These are phyloP conservation scores for Oligia strigilis DNA, from an alignment of 2,888 invertebrate genomes.

Conservation along the genomic window DNA sequence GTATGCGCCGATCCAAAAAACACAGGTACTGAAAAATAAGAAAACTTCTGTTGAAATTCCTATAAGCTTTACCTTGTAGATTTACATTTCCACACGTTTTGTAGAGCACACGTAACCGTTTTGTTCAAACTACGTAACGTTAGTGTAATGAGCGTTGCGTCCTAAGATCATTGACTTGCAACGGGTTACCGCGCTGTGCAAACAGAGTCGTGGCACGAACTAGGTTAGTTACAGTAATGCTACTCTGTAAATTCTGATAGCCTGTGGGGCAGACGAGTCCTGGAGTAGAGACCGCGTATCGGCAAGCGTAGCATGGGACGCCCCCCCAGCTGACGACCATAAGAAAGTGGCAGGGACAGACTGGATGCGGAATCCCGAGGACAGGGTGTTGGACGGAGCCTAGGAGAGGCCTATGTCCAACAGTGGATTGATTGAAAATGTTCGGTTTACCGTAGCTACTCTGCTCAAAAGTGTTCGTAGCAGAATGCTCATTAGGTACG, in stretches of 20 bases:
- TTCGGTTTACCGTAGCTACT: not conserved
- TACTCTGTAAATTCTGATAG: not conserved
- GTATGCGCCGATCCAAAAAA: not conserved
- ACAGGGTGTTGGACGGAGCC: not conserved
- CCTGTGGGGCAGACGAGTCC: not conserved
- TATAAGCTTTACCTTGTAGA: not conserved
- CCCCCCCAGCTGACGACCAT: no score
- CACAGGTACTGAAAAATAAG: not conserved
- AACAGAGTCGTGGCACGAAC: slow-evolving; percentile 20
- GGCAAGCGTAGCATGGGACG: not conserved
- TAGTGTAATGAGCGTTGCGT: slow-evolving; percentile 51
- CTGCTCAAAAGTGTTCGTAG: not conserved
- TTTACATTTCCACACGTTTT: slow-evolving; percentile 10
- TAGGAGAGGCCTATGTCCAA: not conserved
- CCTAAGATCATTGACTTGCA: slow-evolving; percentile 63
- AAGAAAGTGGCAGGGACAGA: not conserved
- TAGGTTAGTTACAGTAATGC: slow-evolving; percentile 8
- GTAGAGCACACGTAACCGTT: slow-evolving; percentile 21
- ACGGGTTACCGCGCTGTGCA: slow-evolving; percentile 42
- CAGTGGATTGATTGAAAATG: not conserved
- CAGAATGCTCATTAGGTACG: not conserved
- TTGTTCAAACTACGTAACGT: slow-evolving; percentile 31
- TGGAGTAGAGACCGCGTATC: not conserved
- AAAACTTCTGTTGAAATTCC: not conserved
- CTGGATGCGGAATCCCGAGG: not conserved